Percentiles rank a stretch among this genome's conserved stretches.
These are phyloP conservation scores for Elysia crispata DNA, from an alignment of 2,888 invertebrate species.

Conservation along the genomic window DNA sequence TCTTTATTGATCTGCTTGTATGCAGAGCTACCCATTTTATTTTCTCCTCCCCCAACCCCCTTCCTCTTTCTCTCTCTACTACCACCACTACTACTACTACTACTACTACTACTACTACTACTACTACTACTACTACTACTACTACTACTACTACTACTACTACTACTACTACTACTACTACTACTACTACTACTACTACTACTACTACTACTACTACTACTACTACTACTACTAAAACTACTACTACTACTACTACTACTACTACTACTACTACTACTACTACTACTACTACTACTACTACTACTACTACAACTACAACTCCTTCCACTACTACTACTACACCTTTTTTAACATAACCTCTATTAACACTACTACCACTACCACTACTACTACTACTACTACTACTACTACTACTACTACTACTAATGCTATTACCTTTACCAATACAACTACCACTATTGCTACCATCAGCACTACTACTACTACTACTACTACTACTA, in stretches of 20 bases:
- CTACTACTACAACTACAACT: too few species aligned
- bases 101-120: not conserved
- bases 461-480: too few species aligned
- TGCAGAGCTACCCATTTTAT: too few species aligned
- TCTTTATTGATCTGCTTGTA: not conserved
- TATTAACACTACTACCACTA: too few species aligned
- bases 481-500: too few species aligned
- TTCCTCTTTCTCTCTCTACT: not conserved
- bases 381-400: not conserved
- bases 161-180: conserved; percentile 3
- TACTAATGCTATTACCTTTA: too few species aligned
- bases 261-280: not conserved
- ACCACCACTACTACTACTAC: not conserved
- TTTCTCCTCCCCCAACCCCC: too few species aligned
- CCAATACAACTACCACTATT: too few species aligned
- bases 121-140: conserved; percentile 10
- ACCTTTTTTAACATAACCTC: not conserved
- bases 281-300: not conserved
- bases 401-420: conserved; percentile 2
- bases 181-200: conserved; percentile 33
- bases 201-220: too few species aligned
- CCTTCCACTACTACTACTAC: too few species aligned
- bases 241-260: too few species aligned
- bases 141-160: conserved; percentile 21
- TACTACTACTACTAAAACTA: too few species aligned